Evolutionary conservation across 2,113 vertebrate species (phyloP).

Genomic region (Brachypodius melanocephalos): DNA sequence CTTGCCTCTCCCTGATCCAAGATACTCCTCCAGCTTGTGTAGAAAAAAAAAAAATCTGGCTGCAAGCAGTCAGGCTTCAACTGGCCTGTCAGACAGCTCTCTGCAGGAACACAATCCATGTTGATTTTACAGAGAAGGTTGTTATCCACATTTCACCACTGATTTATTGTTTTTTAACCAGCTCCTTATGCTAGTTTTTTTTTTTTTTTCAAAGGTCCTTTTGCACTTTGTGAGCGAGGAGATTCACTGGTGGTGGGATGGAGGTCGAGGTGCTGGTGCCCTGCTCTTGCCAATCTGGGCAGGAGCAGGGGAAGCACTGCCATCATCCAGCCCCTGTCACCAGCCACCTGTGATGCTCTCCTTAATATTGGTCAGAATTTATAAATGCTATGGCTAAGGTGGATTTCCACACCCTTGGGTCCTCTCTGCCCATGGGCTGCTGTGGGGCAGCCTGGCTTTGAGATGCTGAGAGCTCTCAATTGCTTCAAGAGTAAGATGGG

Average conservation of each 20-base stretch:
- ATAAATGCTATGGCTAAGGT: conserved; percentile 67
- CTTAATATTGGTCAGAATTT: conserved; percentile 75
- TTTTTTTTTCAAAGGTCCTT: conserved; percentile 19
- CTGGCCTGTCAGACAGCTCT: conserved; percentile 74
- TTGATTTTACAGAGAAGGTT: conserved; percentile 85
- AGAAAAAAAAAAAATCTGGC: conserved; percentile 36
- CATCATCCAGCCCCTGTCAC: neutral
- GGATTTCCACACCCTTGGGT: conserved; percentile 31
- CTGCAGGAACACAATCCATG: conserved; percentile 82
- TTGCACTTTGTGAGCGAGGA: conserved; percentile 55
- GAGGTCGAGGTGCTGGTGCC: conserved; percentile 25
- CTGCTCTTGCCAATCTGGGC: neutral
- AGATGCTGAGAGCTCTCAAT: neutral
- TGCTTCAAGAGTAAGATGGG: conserved; percentile 39
- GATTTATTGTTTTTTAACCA: conserved; percentile 89
- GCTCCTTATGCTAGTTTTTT: conserved; percentile 77
- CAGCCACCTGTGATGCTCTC: conserved; percentile 73
- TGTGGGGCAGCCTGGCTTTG: neutral
- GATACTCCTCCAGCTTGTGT: conserved; percentile 9
- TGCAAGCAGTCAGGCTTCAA: conserved; percentile 69
- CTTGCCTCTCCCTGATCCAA: neutral
- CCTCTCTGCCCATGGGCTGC: neutral
- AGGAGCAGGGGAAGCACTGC: neutral
- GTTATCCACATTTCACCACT: conserved; percentile 84
- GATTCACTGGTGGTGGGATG: conserved; percentile 30